These are phyloP conservation scores for Falco peregrinus DNA, from an alignment of 2,797 vertebrate species.

Conservation along the genomic window DNA sequence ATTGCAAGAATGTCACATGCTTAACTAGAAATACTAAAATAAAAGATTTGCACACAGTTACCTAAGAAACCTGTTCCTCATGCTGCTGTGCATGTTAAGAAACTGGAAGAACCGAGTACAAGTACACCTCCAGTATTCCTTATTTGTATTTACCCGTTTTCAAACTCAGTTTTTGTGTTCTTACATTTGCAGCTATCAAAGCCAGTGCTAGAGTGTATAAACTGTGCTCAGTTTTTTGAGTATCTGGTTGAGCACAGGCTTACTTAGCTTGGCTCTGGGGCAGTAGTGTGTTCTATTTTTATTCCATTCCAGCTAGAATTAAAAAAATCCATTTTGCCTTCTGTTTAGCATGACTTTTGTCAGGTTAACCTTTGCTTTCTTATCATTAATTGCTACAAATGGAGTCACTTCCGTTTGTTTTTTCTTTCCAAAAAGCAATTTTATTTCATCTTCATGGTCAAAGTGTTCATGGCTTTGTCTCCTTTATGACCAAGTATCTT, in stretches of 20 bases:
- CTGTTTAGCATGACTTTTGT: background rate
- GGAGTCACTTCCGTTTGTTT: background rate
- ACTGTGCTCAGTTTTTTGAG: background rate
- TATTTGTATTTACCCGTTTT: background rate
- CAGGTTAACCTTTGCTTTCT: background rate
- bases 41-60: background rate
- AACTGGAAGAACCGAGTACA: background rate
- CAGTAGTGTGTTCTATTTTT: background rate
- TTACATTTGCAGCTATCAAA: background rate
- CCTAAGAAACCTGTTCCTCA: fast-evolving
- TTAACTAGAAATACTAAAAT: background rate
- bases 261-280: background rate
- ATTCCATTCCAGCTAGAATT: background rate
- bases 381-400: background rate
- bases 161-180: background rate
- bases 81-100: background rate
- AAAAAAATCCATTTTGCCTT: background rate
- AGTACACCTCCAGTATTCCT: background rate
- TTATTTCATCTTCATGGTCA: background rate
- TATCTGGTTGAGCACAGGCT: background rate
- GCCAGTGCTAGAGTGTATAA: background rate
- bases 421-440: background rate
- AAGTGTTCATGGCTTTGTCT: background rate
- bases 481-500: background rate
- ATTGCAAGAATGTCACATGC: background rate